Evolutionary conservation across 2,113 vertebrate species (phyloP).

Genomic region (Cynoglossus semilaevis): DNA sequence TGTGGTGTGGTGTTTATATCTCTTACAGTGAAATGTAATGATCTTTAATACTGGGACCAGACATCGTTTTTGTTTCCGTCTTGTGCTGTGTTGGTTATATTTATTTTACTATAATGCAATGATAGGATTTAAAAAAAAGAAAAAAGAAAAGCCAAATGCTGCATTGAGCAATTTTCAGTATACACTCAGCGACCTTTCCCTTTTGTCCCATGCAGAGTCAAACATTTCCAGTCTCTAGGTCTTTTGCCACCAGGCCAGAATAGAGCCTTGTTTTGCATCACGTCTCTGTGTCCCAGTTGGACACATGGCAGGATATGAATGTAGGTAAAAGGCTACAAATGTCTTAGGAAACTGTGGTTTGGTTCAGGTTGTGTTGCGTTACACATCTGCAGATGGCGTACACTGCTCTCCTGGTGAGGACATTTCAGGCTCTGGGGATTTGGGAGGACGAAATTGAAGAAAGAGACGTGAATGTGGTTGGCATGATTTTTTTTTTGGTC

Average conservation of each 20-base stretch:
- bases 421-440: conserved; percentile 19
- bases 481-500: neutral
- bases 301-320: conserved; percentile 39
- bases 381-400: conserved; percentile 55
- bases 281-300: conserved; percentile 32
- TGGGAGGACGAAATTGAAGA: neutral
- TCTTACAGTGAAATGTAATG: neutral
- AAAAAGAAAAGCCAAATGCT: no score
- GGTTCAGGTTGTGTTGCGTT: conserved; percentile 43
- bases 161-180: no score
- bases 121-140: no score
- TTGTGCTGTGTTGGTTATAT: neutral
- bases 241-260: conserved; percentile 28
- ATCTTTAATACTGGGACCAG: neutral
- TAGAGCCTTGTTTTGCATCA: conserved; percentile 41
- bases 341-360: conserved; percentile 65
- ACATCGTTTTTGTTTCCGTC: neutral
- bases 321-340: conserved; percentile 63
- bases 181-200: neutral
- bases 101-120: neutral
- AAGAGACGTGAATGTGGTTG: neutral
- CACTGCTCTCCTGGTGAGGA: conserved; percentile 24
- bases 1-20: neutral
- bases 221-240: conserved; percentile 5
- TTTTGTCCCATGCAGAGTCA: conserved; percentile 1